Percentiles rank a stretch among this genome's conserved stretches.
phyloP scores from a whole-genome alignment of 2,113 vertebrate species.

The Epinephelus fuscoguttatus region DNA sequence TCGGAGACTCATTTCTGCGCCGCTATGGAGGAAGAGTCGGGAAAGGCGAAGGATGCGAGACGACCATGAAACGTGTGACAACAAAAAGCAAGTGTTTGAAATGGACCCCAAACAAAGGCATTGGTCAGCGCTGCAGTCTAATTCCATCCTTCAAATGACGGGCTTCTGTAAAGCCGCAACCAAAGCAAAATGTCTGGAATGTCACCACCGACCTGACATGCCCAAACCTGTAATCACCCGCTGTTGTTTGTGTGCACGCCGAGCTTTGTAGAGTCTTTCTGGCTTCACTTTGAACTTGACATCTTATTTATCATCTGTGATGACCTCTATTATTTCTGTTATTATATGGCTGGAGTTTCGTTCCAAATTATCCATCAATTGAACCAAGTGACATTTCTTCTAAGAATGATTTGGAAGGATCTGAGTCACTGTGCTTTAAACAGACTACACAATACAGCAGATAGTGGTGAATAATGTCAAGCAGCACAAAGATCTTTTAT shows the following conservation, averaged over 20 bases:
- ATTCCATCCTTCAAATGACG: conserved; percentile 68
- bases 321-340: neutral
- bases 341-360: neutral
- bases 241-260: conserved; percentile 57
- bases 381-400: neutral
- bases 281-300: conserved; percentile 32
- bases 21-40: neutral
- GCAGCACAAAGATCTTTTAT: neutral
- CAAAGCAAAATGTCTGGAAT: conserved; percentile 67
- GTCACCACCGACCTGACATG: conserved; percentile 50
- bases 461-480: neutral
- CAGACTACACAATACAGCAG: neutral
- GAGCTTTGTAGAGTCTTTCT: neutral
- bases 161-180: conserved; percentile 61
- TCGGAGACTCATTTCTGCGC: conserved; percentile 2
- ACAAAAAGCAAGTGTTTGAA: conserved; percentile 61
- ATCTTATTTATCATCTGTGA: conserved; percentile 19
- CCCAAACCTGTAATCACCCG: conserved; percentile 59
- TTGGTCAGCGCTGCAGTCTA: conserved; percentile 46
- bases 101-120: conserved; percentile 61
- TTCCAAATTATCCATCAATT: neutral
- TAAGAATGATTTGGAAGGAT: neutral
- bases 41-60: conserved; percentile 19
- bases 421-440: neutral
- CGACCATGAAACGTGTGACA: conserved; percentile 51